A percentile compares a stretch with the other conserved stretches of the same genome.
Evolutionary conservation across 1,140 invertebrate species (phyloP).

Genomic region (Drosophila leontia): DNA sequence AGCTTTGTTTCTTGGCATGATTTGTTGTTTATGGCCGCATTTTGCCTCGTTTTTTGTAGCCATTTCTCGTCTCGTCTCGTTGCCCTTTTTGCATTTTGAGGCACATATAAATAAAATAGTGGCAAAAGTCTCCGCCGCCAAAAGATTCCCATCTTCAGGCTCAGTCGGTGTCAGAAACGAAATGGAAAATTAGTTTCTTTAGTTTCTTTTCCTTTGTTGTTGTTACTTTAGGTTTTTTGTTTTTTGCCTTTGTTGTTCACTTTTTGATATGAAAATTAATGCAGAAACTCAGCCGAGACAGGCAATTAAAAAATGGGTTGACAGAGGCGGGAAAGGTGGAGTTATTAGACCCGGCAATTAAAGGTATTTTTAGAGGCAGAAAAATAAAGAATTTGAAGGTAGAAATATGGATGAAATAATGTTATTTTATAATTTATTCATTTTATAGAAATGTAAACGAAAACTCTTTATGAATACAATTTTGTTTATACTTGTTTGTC

Average conservation of each 20-base stretch:
- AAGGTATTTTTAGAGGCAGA: neutral
- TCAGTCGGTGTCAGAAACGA: slow-evolving; percentile 45
- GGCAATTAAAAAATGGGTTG: slow-evolving; percentile 66
- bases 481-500: neutral
- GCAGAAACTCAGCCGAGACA: slow-evolving; percentile 56
- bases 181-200: slow-evolving; percentile 67
- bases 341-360: slow-evolving; percentile 21
- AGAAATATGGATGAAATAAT: neutral
- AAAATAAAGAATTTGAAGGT: neutral
- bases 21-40: slow-evolving; percentile 80
- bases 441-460: neutral
- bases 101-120: slow-evolving; percentile 78
- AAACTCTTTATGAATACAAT: no score
- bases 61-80: slow-evolving; percentile 37
- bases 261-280: slow-evolving; percentile 59
- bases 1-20: slow-evolving; percentile 66
- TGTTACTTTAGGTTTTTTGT: neutral
- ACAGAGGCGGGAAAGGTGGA: slow-evolving; percentile 2
- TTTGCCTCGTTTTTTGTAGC: slow-evolving; percentile 53
- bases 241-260: neutral
- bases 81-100: slow-evolving; percentile 60
- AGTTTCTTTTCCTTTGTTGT: neutral
- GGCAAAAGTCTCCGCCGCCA: slow-evolving; percentile 47
- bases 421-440: neutral
- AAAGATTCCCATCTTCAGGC: slow-evolving; percentile 44